phyloP scores from a whole-genome alignment of 2,113 vertebrate species.

The Tetrax tetrax region DNA sequence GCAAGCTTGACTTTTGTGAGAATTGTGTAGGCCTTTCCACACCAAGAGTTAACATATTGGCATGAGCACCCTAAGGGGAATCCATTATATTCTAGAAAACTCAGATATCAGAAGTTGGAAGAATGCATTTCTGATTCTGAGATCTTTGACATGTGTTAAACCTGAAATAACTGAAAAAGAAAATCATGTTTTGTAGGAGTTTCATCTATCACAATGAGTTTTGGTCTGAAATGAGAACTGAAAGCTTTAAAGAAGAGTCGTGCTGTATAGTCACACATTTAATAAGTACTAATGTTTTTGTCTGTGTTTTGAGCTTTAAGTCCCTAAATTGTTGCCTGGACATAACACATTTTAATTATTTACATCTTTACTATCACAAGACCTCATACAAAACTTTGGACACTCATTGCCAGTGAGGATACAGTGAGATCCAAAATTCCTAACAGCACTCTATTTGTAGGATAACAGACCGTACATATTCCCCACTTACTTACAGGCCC shows the following conservation, averaged over 20 bases:
- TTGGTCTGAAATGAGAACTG: not conserved
- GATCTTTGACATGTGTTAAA: not conserved
- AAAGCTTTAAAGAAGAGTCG: not conserved
- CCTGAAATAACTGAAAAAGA: not conserved
- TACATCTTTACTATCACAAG: not conserved
- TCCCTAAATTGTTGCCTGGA: not conserved
- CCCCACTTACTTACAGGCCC: not conserved
- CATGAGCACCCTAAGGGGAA: not conserved
- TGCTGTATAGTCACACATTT: not conserved
- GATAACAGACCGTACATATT: not conserved
- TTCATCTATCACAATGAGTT: not conserved
- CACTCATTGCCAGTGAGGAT: not conserved
- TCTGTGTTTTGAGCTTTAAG: not conserved
- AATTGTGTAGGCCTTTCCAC: not conserved
- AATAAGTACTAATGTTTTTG: not conserved
- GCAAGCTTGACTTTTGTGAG: not conserved
- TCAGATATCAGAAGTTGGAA: not conserved
- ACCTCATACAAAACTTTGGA: not conserved
- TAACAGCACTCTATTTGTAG: not conserved
- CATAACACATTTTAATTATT: not conserved
- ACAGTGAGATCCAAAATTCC: not conserved
- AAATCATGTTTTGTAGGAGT: not conserved
- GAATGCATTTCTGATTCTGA: not conserved
- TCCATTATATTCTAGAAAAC: not conserved
- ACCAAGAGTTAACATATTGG: not conserved